Base-by-base conservation (phyloP, 2,113 vertebrate species). In the Galemys pyrenaicus region DNA sequence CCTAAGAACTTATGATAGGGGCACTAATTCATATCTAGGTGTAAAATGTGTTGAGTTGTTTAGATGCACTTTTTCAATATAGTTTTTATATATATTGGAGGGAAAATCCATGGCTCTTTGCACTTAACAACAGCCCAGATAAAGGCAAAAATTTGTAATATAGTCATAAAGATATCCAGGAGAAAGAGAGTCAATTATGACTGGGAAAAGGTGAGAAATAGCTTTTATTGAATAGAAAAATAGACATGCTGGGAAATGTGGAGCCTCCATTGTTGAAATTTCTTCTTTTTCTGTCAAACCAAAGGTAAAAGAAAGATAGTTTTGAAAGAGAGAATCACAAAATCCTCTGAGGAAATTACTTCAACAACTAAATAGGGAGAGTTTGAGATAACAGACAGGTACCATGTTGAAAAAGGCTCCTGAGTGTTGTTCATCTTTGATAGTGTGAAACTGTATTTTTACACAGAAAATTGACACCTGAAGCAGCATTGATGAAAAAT, bases 211-310 rank as follows among this genome's bases (percentile, higher is more conserved):
- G 39, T 54, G 35, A 90, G 65, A 88, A 90, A 78, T 49, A 51
- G 58, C 62, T 84, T 88, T 94, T 35, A 89, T 71, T n/a, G 41
- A 92, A 11, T 58, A 87, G 51, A 92, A 94, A 94, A 60, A 49
- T 44, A 44, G 35, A 84, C 87, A 51, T 51, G 39, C 77, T 77
- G 95, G 28, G 79, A 73, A 96, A 93, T 30, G 22, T 87, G 60
- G 46, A 62, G 37, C 6, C 71, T 84, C 74, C 32, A 12, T 32
- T 15, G 46, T 56, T 83, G 39, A 95, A 87, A 81, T 87, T 94
- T 93, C 89, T 78, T 79, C 54, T 74, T 93, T 92, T 83, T 86
- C 46, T 87, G 28, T 90, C 73, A 95, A 90, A 85, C n/a, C 10
- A 89, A 93, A 91, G 12, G 30, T 44, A 94, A 89, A 58, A 74